phyloP scores from a whole-genome alignment of 2,888 invertebrate genomes.

The Tenthredo notha region DNA sequence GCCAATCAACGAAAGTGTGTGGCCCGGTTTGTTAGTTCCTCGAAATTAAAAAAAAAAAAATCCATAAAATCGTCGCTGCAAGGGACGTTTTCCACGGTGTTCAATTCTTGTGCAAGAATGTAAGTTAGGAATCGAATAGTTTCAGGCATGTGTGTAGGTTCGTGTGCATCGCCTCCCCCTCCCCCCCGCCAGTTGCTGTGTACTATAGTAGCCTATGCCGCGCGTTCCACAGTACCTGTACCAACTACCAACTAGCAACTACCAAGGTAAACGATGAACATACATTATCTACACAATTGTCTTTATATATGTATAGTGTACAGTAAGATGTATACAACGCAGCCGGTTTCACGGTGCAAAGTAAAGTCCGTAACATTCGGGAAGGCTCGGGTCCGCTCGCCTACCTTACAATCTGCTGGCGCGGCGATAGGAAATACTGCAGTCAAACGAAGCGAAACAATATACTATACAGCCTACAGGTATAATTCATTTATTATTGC shows the following conservation, averaged over 20 bases:
- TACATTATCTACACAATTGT: constrained; percentile 45
- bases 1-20: not conserved
- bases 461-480: constrained; percentile 2
- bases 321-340: not conserved
- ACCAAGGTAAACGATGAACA: constrained; percentile 1
- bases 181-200: not conserved
- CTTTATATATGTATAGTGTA: constrained; percentile 21
- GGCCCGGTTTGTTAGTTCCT: not conserved
- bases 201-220: not conserved
- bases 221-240: not conserved
- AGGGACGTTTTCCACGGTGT: not conserved
- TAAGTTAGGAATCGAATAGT: constrained; percentile 11
- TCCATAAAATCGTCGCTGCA: not conserved
- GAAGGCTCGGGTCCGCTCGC: constrained; percentile 18
- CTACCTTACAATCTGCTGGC: constrained; percentile 35
- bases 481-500: not conserved
- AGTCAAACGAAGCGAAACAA: constrained; percentile 8
- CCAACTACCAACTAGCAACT: constrained; percentile 4
- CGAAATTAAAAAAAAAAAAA: not conserved
- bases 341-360: not conserved
- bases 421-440: not conserved
- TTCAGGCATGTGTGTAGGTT: constrained; percentile 17
- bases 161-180: not conserved
- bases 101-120: not conserved
- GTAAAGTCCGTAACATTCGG: constrained; percentile 34